phyloP scores from a whole-genome alignment of 2,797 vertebrate genomes.

The Bradypodion ventrale region DNA sequence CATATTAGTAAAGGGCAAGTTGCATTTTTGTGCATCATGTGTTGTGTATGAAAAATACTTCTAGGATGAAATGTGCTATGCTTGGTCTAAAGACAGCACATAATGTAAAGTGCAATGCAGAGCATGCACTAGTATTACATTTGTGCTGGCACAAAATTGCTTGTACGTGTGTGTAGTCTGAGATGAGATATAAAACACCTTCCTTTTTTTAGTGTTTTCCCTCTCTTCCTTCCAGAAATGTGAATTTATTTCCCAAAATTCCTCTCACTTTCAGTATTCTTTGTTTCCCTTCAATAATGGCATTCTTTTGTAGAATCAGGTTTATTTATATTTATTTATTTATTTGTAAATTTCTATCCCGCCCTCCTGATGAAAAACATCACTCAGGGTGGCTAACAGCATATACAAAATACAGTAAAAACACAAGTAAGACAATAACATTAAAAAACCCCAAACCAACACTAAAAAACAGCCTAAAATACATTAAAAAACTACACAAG shows the following conservation, averaged over 20 bases:
- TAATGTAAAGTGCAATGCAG: constrained; percentile 10
- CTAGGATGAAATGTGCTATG: constrained; percentile 52
- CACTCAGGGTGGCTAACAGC: no score
- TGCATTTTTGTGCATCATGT: constrained; percentile 31
- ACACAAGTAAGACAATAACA: no score
- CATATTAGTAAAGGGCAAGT: background rate
- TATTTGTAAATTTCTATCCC: no score
- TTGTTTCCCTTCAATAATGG: background rate
- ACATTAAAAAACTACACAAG: no score
- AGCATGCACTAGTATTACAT: background rate
- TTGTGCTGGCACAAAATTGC: background rate
- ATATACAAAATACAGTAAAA: no score
- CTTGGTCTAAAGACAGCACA: constrained; percentile 16
- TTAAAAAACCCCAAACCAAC: no score
- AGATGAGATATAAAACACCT: background rate
- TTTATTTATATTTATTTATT: no score
- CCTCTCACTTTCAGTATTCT: background rate
- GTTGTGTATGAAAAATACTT: constrained; percentile 43
- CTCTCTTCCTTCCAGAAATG: background rate
- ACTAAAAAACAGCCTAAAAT: no score
- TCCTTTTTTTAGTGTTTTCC: background rate
- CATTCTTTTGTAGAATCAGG: background rate
- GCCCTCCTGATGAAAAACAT: no score
- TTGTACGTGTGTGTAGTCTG: background rate
- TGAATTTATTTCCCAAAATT: background rate